A percentile compares a stretch with the other conserved stretches of the same genome.
These are phyloP conservation scores for Pseudomugil gertrudae DNA, from an alignment of 2,797 vertebrate genomes.

Conservation along the genomic window DNA sequence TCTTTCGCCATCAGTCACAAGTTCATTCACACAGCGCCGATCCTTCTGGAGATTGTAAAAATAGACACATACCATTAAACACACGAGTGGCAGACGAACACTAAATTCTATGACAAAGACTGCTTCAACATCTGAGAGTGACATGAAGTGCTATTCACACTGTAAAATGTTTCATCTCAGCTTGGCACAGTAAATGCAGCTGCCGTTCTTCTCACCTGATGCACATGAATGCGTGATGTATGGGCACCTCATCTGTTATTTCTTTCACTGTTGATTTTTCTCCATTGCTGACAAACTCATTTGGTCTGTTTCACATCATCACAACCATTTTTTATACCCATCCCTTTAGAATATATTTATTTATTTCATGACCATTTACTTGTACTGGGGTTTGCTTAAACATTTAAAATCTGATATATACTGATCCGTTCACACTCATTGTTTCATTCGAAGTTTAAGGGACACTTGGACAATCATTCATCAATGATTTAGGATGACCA, in stretches of 20 bases:
- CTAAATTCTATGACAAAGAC: slow-evolving; percentile 51
- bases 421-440: slow-evolving; percentile 11
- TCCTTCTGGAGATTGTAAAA: slow-evolving; percentile 73
- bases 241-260: slow-evolving; percentile 60
- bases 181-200: slow-evolving; percentile 58
- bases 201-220: slow-evolving; percentile 58
- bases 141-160: slow-evolving; percentile 70
- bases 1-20: slow-evolving; percentile 55
- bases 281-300: slow-evolving; percentile 41
- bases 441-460: slow-evolving; percentile 20
- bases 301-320: slow-evolving; percentile 52
- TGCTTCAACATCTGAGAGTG: slow-evolving; percentile 60
- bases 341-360: slow-evolving; percentile 32
- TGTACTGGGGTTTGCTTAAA: slow-evolving; percentile 21
- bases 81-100: slow-evolving; percentile 27
- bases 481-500: slow-evolving; percentile 29
- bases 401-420: slow-evolving; percentile 13
- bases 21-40: slow-evolving; percentile 53
- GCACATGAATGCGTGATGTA: slow-evolving; percentile 69
- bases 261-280: slow-evolving; percentile 51
- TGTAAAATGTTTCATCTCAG: slow-evolving; percentile 71
- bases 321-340: slow-evolving; percentile 50
- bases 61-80: slow-evolving; percentile 44
- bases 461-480: slow-evolving; percentile 73
- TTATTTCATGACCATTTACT: slow-evolving; percentile 28